These are phyloP conservation scores for Triops cancriformis DNA, from an alignment of 1,140 invertebrate species.

Conservation along the genomic window DNA sequence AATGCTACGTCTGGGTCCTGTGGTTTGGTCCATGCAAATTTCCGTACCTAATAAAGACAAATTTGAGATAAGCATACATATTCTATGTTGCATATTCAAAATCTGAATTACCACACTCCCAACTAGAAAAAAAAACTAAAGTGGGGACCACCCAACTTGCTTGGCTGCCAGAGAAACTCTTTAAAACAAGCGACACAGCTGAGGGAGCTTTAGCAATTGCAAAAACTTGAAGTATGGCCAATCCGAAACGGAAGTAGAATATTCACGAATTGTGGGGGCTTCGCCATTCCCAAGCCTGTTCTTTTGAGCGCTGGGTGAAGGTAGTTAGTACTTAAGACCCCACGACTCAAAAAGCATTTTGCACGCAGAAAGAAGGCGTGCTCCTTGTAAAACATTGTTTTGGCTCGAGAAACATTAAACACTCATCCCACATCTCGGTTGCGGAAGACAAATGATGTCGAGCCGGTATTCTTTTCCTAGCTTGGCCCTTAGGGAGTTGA, in stretches of 20 bases:
- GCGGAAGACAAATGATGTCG: not conserved
- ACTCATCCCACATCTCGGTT: not conserved
- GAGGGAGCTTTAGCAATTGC: not conserved
- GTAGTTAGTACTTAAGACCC: no score
- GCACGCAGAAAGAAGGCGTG: not conserved
- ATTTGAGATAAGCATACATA: not conserved
- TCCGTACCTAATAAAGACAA: not conserved
- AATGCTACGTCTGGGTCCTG: not conserved
- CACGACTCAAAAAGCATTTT: not conserved
- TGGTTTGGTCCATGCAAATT: not conserved
- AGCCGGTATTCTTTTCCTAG: not conserved
- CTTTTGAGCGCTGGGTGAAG: no score
- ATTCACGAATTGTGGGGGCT: not conserved
- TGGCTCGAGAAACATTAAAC: not conserved
- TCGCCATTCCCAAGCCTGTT: not conserved
- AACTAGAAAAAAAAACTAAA: not conserved
- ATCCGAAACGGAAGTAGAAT: not conserved
- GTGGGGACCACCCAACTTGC: not conserved
- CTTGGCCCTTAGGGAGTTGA: not conserved
- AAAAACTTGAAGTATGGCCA: constrained; percentile 11
- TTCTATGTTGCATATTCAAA: not conserved
- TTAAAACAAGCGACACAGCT: not conserved
- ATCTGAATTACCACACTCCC: not conserved
- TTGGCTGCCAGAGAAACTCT: not conserved
- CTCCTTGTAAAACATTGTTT: not conserved